Conservation (phyloP, 2,888 invertebrate genomes). For the Drosophila testacea region DNA sequence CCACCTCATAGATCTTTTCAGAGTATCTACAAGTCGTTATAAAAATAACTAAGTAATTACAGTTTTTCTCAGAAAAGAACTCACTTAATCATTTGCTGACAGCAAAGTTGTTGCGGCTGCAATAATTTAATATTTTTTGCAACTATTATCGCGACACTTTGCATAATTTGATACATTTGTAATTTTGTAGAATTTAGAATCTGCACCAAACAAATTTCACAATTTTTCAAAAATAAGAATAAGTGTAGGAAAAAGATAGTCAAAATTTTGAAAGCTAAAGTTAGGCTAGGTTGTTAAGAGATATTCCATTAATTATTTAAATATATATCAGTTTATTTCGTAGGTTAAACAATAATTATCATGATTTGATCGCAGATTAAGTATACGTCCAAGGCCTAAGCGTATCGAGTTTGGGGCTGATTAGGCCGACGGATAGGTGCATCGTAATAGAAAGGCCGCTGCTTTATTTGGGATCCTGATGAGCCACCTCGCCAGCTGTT, state of each 20-base stretch:
- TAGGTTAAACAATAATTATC: neutral
- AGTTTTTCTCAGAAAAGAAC: neutral
- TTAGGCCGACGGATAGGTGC: constrained; percentile 51
- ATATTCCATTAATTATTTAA: neutral
- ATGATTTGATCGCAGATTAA: constrained; percentile 16
- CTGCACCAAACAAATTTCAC: constrained; percentile 5
- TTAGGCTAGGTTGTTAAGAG: constrained; percentile 10
- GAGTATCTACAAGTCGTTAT: constrained; percentile 25
- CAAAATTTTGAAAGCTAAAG: constrained; percentile 27
- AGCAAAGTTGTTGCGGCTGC: constrained; percentile 23
- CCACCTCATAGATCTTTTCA: constrained; percentile 41
- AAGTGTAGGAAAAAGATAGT: neutral
- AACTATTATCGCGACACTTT: neutral
- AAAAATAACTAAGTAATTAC: constrained; percentile 2
- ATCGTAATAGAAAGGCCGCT: constrained; percentile 56
- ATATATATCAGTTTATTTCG: constrained; percentile 15
- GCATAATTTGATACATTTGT: constrained; percentile 34
- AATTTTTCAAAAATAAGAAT: neutral
- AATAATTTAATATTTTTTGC: constrained; percentile 19
- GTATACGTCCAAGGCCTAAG: constrained; percentile 28
- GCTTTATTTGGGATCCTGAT: constrained; percentile 5
- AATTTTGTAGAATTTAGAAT: constrained; percentile 20
- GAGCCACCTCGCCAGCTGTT: constrained; percentile 41
- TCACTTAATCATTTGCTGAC: constrained; percentile 39
- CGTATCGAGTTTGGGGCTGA: constrained; percentile 60